A percentile compares a stretch with the other conserved stretches of the same genome.
Evolutionary conservation across 2,888 invertebrate genomes (phyloP).

Genomic region (Lithosia quadra): DNA sequence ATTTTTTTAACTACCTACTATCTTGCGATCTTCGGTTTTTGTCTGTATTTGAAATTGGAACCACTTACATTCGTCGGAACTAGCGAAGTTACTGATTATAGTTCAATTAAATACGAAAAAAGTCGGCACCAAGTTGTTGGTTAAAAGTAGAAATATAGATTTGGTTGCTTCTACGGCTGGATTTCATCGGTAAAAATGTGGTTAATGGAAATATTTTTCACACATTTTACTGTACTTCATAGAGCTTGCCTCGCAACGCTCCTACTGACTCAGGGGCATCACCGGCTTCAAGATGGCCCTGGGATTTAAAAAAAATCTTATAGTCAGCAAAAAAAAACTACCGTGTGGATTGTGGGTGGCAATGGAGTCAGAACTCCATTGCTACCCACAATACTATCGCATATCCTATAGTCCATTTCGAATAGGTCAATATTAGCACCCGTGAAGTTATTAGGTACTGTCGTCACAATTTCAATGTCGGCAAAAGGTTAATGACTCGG

Average conservation of each 20-base stretch:
- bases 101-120: neutral
- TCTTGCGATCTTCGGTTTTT: neutral
- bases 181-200: neutral
- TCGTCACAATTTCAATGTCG: conserved; percentile 60
- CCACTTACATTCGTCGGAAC: neutral
- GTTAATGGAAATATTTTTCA: neutral
- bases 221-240: too few species aligned
- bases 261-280: too few species aligned
- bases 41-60: neutral
- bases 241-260: too few species aligned
- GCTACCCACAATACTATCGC: too few species aligned
- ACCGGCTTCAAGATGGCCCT: too few species aligned
- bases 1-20: conserved; percentile 3
- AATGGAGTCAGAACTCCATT: too few species aligned
- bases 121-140: neutral
- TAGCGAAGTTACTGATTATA: neutral
- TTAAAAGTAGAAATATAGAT: neutral
- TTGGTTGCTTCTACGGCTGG: neutral
- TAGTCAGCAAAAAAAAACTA: too few species aligned
- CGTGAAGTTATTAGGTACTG: conserved; percentile 28
- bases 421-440: conserved; percentile 27
- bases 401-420: conserved; percentile 12
- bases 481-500: conserved; percentile 61
- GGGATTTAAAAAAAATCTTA: too few species aligned
- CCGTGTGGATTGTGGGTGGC: too few species aligned